phyloP scores from a whole-genome alignment of 2,113 vertebrate genomes.

The Orientallactaga bullata region DNA sequence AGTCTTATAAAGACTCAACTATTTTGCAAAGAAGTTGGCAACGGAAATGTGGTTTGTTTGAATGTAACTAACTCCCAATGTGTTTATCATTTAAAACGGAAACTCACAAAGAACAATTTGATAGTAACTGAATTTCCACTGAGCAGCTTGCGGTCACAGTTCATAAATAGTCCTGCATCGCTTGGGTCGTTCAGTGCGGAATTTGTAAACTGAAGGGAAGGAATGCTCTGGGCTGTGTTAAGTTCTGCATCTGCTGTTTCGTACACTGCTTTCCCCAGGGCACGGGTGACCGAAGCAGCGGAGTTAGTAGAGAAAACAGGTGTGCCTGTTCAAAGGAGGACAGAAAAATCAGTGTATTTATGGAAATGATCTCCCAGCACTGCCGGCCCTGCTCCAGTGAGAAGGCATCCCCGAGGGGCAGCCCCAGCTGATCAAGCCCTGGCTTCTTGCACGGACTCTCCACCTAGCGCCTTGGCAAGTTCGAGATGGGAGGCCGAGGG shows the following conservation, averaged over 20 bases:
- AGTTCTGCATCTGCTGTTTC: constrained; percentile 87
- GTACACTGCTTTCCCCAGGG: constrained; percentile 83
- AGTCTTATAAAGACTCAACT: neutral
- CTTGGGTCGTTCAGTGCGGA: constrained; percentile 85
- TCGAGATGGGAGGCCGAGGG: neutral
- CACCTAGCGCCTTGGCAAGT: constrained; percentile 1
- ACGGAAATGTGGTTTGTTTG: constrained; percentile 79
- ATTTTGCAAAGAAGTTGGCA: constrained; percentile 59
- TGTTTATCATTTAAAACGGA: constrained; percentile 82
- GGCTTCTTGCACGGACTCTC: constrained; percentile 10
- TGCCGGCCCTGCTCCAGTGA: neutral
- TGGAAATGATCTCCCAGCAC: constrained; percentile 69
- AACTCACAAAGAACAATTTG: constrained; percentile 85
- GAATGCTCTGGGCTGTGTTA: constrained; percentile 83
- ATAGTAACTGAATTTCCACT: constrained; percentile 87
- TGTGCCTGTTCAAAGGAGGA: constrained; percentile 84
- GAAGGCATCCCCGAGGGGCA: constrained; percentile 45
- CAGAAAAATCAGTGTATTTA: constrained; percentile 66
- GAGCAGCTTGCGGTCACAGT: constrained; percentile 84
- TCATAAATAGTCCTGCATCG: constrained; percentile 80
- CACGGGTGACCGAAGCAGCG: constrained; percentile 81
- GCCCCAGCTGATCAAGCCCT: neutral
- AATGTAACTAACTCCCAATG: constrained; percentile 73
- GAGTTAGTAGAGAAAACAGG: constrained; percentile 89
- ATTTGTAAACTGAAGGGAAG: constrained; percentile 86